Evolutionary conservation across 2,113 vertebrate species (phyloP).

Genomic region (Rhipidura dahli): DNA sequence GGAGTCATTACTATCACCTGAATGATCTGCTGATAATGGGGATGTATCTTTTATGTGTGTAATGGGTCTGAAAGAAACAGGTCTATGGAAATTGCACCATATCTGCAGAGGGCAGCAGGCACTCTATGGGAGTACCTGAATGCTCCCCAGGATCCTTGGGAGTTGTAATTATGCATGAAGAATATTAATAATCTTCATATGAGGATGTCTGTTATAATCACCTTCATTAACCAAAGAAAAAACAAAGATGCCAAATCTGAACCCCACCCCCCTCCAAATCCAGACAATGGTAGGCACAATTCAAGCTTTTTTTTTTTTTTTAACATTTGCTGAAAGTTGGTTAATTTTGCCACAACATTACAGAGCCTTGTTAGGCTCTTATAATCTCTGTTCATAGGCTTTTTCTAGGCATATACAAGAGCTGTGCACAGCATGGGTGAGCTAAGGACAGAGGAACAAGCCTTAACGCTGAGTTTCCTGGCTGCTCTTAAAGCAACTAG

Average conservation of each 20-base stretch:
- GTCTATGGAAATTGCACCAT: conserved; percentile 26
- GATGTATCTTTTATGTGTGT: conserved; percentile 11
- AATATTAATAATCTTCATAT: conserved; percentile 46
- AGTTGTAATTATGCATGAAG: background rate
- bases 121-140: conserved; percentile 34
- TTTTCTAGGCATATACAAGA: background rate
- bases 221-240: background rate
- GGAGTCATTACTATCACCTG: conserved; percentile 43
- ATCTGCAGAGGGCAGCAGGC: background rate
- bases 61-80: conserved; percentile 57
- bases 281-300: background rate
- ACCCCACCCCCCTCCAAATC: fast-evolving
- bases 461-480: conserved; percentile 10
- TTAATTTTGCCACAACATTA: background rate
- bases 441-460: conserved; percentile 36
- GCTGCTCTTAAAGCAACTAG: conserved; percentile 11
- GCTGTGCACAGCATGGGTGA: background rate
- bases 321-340: background rate
- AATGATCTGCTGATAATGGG: conserved; percentile 44
- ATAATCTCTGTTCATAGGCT: background rate
- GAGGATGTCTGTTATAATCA: conserved; percentile 9
- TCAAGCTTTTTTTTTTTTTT: background rate
- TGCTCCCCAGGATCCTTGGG: conserved; percentile 1
- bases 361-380: background rate
- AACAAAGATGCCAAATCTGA: background rate